Evolutionary conservation across 2,888 invertebrate genomes (phyloP), one percentile per base, ranked within the genome.

Genomic region (Agrochola macilenta): DNA sequence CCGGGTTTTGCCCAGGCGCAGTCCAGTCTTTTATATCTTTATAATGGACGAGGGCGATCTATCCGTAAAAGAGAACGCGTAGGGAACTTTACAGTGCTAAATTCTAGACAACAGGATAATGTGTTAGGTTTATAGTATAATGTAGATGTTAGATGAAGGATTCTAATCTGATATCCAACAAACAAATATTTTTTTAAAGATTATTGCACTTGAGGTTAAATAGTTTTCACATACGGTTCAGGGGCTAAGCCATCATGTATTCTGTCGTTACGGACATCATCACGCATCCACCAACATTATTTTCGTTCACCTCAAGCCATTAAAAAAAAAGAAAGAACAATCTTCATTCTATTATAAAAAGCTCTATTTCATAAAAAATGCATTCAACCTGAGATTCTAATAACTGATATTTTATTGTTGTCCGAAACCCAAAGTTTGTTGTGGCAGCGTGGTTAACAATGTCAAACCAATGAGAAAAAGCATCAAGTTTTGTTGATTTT

Each of bases 401-500:
- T 65, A 17, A 17, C n/a, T 39, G 17, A 5, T 5, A 17, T 49
- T 52, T 23, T n/a, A 58, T 69, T 54, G 12, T 35, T 61, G 11
- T 52, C 9, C n/a, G 7, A 23, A 43, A 35, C n/a, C 23, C 26
- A 43, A 65, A 64, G 9, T 12, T 61, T 30, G 26, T 30, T 17
- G 30, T 7, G 17, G 30, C 17, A 54, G 43, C 4, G 5, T 61
- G 26, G 26, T 30, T 35, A 11, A n/a, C 52, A n/a, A 57, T n/a
- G 46, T 61, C 66, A 60, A 52, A 43, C 54, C 12, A 72, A 68
- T 68, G 69, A 71, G 35, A 72, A 69, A 57, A 64, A 35, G 26
- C 12, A 54, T 26, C 49, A 39, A 68, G 69, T 83, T 82, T 81
- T 78, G 54, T 74, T 81, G 43, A 64, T 69, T 83, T 35, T 73